Percentiles rank a stretch among this genome's conserved stretches.
These are phyloP conservation scores for Phocides pigmalion DNA, from an alignment of 1,140 invertebrate genomes.

Conservation along the genomic window DNA sequence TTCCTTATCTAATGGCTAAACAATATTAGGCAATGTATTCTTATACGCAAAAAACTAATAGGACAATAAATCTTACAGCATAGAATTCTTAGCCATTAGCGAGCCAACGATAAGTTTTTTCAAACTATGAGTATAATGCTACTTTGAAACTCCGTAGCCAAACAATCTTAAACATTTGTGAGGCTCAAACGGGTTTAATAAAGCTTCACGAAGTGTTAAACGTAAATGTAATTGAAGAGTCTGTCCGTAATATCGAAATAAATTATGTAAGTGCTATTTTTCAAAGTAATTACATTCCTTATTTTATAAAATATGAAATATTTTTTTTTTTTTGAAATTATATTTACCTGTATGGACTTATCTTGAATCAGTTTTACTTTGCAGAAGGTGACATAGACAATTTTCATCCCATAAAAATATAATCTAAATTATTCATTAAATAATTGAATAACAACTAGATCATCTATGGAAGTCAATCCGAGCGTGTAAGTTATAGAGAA, in stretches of 20 bases:
- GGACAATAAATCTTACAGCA: constrained; percentile 29
- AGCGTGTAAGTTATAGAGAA: neutral
- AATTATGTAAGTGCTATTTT: too few species aligned
- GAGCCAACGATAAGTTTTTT: constrained; percentile 16
- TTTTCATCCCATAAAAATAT: too few species aligned
- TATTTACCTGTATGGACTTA: too few species aligned
- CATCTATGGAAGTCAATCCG: too few species aligned
- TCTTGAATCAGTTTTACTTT: too few species aligned
- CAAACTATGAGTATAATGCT: constrained; percentile 9
- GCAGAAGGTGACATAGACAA: too few species aligned
- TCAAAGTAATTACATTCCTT: too few species aligned
- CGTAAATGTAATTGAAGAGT: neutral
- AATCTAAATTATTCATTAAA: too few species aligned
- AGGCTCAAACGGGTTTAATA: constrained; percentile 19
- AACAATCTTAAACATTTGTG: constrained; percentile 11
- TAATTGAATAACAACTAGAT: too few species aligned
- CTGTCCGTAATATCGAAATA: too few species aligned
- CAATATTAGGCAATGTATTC: constrained; percentile 16
- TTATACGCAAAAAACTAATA: constrained; percentile 29
- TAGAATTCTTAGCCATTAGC: constrained; percentile 29
- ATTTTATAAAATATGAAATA: too few species aligned
- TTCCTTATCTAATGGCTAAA: constrained; percentile 19
- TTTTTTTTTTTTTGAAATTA: too few species aligned
- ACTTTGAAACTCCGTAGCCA: constrained; percentile 11
- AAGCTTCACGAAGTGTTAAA: neutral